Evolutionary conservation across 2,888 invertebrate species (phyloP), one percentile per base, ranked within the genome.

Genomic region (Sarcophaga subvicina): DNA sequence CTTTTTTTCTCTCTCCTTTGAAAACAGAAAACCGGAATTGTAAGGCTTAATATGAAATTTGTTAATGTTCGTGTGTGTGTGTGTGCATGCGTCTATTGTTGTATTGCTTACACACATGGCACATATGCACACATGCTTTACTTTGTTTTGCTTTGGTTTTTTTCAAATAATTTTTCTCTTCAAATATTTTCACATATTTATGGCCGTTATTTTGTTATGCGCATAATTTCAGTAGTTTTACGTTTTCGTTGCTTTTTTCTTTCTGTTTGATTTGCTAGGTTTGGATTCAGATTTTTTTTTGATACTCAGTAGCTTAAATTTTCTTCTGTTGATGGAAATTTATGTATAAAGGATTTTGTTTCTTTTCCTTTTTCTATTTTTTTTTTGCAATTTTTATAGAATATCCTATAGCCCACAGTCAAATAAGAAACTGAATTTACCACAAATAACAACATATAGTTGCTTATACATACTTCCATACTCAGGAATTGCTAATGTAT

Each of bases 281-380:
- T 37, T 37, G 37, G 54, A 14, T 54, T 54, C 3, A 54, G 54
- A 54, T 54, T 54, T 54, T 54, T 54, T 17, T 54, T 54, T 3
- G 14, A 2, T 54, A 5, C 2, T 54, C 54, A 14, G 17, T 54
- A 54, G 54, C 54, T 17, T 54, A 25, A 54, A 70, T 27, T 54
- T 66, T 20, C 59, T 77, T 77, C 63, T 72, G 45, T 75, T 73
- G 59, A 63, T 83, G 67, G 37, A 86, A 82, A 83, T 64, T 80
- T 83, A 83, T 83, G 83, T 25, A 49, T 64, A 45, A 67, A 67
- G 2, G 4, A 64, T 72, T 60, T 60, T 72, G 37, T 37, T 37
- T 37, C 37, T 37, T 8, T 37, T 10, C 10, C 37, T 72, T 54
- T 54, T 54, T 54, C 10, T 4, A 14, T 12, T 14, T 54, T 54